phyloP scores from a whole-genome alignment of 1,140 invertebrate genomes.

The Penaeus indicus region DNA sequence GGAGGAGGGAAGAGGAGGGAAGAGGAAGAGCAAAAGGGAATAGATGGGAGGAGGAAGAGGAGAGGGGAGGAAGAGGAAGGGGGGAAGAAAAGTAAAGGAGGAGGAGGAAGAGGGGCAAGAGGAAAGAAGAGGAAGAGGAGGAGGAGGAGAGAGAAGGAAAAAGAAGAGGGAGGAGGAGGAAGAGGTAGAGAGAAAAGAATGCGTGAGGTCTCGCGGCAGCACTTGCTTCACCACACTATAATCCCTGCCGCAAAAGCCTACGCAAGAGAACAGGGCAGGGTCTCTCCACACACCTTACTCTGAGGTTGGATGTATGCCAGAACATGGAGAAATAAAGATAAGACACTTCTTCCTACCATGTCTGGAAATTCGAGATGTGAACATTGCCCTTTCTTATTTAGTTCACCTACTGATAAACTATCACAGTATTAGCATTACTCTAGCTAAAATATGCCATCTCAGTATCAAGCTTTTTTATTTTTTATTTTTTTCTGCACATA shows the following conservation, averaged over 20 bases:
- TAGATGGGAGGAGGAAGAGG: background rate
- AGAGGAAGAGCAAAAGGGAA: background rate
- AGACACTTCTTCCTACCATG: conserved; percentile 39
- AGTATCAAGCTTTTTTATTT: conserved; percentile 32
- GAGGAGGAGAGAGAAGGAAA: background rate
- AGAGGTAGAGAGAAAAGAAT: background rate
- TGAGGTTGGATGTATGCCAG: conserved; percentile 29
- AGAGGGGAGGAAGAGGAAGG: background rate
- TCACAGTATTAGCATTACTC: conserved; percentile 57
- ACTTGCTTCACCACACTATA: no score
- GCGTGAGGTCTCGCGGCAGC: no score
- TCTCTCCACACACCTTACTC: conserved; percentile 30
- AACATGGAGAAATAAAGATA: background rate
- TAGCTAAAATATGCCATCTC: conserved; percentile 51
- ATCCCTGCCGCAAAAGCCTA: background rate
- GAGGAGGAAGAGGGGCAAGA: no score
- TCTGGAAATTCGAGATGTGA: conserved; percentile 5
- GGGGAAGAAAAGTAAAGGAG: background rate
- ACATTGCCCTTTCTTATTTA: conserved; percentile 31
- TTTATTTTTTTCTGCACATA: conserved; percentile 15
- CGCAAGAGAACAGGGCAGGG: conserved; percentile 19
- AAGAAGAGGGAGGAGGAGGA: background rate
- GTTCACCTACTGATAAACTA: conserved; percentile 44
- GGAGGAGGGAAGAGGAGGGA: background rate
- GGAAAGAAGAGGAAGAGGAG: background rate